Percentiles rank a stretch among this genome's conserved stretches.
These are phyloP conservation scores for Mormyrus proboscirostris DNA, from an alignment of 2,797 vertebrate species.

Conservation along the genomic window DNA sequence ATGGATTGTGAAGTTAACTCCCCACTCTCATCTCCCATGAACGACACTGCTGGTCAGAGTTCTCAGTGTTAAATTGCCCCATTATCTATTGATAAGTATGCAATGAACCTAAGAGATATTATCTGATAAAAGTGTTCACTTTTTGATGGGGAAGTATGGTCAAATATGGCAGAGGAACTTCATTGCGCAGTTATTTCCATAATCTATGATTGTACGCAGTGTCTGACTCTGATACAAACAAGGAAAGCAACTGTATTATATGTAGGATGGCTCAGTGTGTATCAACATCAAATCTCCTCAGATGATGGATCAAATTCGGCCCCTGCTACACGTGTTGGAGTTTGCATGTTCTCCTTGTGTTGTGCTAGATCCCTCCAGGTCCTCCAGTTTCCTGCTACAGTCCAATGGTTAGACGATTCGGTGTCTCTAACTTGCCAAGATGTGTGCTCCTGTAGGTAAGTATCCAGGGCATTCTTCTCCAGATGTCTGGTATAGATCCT, in stretches of 20 bases:
- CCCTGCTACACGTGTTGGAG: neutral
- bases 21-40: neutral
- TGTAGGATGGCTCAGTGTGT: neutral
- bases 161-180: neutral
- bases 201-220: neutral
- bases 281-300: neutral
- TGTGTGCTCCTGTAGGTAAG: neutral
- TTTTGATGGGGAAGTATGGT: neutral
- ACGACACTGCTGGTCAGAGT: neutral
- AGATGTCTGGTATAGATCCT: neutral
- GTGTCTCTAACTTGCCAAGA: neutral
- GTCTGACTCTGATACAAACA: neutral
- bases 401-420: neutral
- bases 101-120: neutral
- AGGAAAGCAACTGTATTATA: neutral
- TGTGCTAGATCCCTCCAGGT: neutral
- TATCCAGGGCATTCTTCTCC: neutral
- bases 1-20: neutral
- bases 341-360: neutral
- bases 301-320: neutral
- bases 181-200: neutral
- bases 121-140: neutral
- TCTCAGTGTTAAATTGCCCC: neutral
- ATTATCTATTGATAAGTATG: neutral
- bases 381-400: neutral